Evolutionary conservation across 1,140 invertebrate species (phyloP).

Genomic region (Oryzaephilus surinamensis): DNA sequence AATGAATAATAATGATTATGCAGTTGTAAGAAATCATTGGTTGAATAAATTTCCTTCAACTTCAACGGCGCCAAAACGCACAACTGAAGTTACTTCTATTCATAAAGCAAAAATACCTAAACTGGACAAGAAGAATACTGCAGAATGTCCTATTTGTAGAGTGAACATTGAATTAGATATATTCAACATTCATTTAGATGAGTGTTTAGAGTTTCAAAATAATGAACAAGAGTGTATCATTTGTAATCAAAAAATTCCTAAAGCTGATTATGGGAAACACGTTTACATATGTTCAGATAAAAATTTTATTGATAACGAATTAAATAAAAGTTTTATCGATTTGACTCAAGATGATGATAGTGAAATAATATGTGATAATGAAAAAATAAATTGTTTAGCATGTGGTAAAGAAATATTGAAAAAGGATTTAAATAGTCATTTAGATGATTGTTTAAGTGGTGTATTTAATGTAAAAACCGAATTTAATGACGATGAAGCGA

Average conservation of each 20-base stretch:
- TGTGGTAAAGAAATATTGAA: slow-evolving; percentile 43
- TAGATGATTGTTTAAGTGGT: slow-evolving; percentile 45
- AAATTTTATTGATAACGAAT: slow-evolving; percentile 14
- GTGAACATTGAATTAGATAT: no score
- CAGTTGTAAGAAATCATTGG: slow-evolving; percentile 42
- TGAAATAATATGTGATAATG: slow-evolving; percentile 35
- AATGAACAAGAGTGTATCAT: slow-evolving; percentile 43
- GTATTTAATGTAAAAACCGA: slow-evolving; percentile 21
- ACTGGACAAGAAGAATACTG: no score
- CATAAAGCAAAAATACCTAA: no score
- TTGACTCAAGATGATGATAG: slow-evolving; percentile 1
- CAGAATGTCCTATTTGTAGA: no score
- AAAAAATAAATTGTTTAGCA: slow-evolving; percentile 43
- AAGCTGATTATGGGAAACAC: slow-evolving; percentile 35
- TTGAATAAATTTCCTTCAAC: slow-evolving; percentile 35
- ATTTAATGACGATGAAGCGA: slow-evolving; percentile 1
- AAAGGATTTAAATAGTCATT: slow-evolving; percentile 45
- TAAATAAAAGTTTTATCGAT: slow-evolving; percentile 2
- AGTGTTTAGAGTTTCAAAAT: not conserved
- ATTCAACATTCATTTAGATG: no score
- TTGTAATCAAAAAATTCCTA: slow-evolving; percentile 40
- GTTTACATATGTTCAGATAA: slow-evolving; percentile 34
- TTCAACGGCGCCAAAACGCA: slow-evolving; percentile 3
- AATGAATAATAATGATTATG: slow-evolving; percentile 25
- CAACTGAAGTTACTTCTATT: slow-evolving; percentile 7